Evolutionary conservation across 2,113 vertebrate species (phyloP).

Genomic region (Oxygymnocypris stewartii): DNA sequence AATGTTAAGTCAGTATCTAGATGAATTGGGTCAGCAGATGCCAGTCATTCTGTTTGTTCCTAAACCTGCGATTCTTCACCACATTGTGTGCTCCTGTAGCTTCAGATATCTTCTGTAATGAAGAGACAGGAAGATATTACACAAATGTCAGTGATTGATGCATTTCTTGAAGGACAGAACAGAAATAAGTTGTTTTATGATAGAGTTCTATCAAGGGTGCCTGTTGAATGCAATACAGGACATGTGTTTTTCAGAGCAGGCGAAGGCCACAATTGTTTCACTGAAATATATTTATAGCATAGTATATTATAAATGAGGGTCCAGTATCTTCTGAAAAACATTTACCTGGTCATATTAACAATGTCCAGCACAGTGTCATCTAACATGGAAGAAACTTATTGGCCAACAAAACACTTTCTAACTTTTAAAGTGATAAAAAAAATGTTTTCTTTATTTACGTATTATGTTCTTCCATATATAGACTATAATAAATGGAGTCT

Average conservation of each 20-base stretch:
- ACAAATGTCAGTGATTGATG: not conserved
- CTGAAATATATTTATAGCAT: not conserved
- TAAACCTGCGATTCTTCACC: not conserved
- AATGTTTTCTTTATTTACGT: too few relatives aligned
- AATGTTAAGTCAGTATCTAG: constrained; percentile 56
- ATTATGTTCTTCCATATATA: not conserved
- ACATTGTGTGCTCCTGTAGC: not conserved
- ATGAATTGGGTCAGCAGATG: constrained; percentile 59
- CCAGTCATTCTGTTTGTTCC: constrained; percentile 30
- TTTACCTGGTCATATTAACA: not conserved
- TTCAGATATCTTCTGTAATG: not conserved
- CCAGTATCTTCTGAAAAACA: not conserved
- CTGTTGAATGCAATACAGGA: not conserved
- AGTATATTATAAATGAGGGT: not conserved
- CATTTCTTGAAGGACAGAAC: not conserved
- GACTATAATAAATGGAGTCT: not conserved
- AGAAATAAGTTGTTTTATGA: not conserved
- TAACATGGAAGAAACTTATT: not conserved
- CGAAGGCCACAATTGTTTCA: not conserved
- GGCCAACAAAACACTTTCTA: not conserved
- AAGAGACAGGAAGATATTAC: not conserved
- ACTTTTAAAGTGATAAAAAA: constrained; percentile 9
- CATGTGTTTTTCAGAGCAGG: not conserved
- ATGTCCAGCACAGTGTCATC: not conserved
- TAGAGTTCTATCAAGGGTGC: not conserved